These are phyloP conservation scores for Drosophila leontia DNA, from an alignment of 1,140 invertebrate genomes.

Conservation along the genomic window DNA sequence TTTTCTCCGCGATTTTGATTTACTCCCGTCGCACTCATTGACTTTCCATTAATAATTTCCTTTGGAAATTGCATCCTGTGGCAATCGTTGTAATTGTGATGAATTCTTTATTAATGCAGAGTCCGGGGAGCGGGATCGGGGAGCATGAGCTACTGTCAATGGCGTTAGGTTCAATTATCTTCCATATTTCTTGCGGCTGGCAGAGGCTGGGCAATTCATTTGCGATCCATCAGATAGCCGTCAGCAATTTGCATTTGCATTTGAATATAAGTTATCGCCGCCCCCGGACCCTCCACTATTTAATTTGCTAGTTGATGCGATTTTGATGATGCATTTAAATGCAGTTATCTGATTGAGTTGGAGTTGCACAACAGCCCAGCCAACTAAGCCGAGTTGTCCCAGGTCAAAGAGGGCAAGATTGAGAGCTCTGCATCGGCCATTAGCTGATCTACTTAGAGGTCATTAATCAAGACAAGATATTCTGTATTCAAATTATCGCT, in stretches of 20 bases:
- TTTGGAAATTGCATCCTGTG: constrained; percentile 80
- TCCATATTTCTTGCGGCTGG: constrained; percentile 40
- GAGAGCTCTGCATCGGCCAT: constrained; percentile 34
- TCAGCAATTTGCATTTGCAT: constrained; percentile 52
- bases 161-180: constrained; percentile 79
- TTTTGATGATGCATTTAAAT: constrained; percentile 70
- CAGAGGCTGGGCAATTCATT: constrained; percentile 49
- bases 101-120: constrained; percentile 76
- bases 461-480: constrained; percentile 61
- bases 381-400: constrained; percentile 11
- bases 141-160: constrained; percentile 50
- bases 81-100: constrained; percentile 84
- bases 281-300: constrained; percentile 17
- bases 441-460: constrained; percentile 57
- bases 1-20: constrained; percentile 45
- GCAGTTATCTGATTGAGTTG: constrained; percentile 56
- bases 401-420: constrained; percentile 21
- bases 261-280: constrained; percentile 19
- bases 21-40: constrained; percentile 67
- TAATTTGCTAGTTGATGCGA: constrained; percentile 59
- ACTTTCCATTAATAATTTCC: constrained; percentile 84
- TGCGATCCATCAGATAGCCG: constrained; percentile 60
- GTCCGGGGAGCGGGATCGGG: not conserved
- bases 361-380: constrained; percentile 33
- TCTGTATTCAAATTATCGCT: constrained; percentile 19